These are phyloP conservation scores for Synanthedon tipuliformis DNA, from an alignment of 2,888 invertebrate species.

Conservation along the genomic window DNA sequence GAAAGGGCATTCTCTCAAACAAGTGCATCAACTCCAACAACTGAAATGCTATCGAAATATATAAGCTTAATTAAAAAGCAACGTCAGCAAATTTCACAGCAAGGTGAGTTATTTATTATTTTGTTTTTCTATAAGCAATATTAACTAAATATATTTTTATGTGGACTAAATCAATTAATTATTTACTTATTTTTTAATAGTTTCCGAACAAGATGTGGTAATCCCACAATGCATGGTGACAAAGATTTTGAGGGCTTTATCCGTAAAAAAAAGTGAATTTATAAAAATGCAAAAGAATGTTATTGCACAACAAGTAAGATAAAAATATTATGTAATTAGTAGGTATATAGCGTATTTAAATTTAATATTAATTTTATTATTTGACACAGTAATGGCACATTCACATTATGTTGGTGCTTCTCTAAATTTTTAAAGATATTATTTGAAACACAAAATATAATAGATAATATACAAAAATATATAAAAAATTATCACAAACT, in stretches of 20 bases:
- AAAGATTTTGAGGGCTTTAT: constrained; percentile 33
- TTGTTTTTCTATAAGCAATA: constrained; percentile 1
- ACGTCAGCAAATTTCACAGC: background rate
- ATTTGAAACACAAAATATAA: too few species aligned
- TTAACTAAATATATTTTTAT: background rate
- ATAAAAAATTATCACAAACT: too few species aligned
- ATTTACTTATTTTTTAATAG: constrained; percentile 2
- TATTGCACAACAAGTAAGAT: constrained; percentile 36
- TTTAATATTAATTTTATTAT: too few species aligned
- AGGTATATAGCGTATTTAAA: too few species aligned
- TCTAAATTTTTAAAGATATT: too few species aligned
- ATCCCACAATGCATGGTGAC: constrained; percentile 33
- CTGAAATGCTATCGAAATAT: background rate
- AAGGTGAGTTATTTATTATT: background rate
- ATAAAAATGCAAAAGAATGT: constrained; percentile 37
- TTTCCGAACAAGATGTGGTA: constrained; percentile 30
- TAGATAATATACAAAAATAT: too few species aligned
- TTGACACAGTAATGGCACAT: too few species aligned
- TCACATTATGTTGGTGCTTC: too few species aligned
- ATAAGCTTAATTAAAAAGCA: too few species aligned
- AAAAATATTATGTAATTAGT: background rate
- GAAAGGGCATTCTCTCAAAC: constrained; percentile 3
- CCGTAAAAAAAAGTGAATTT: constrained; percentile 50
- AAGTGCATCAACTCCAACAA: constrained; percentile 11
- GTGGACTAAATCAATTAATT: too few species aligned